Base-by-base conservation (phyloP, 2,888 invertebrate genomes). In the Gasteruption jaculator region DNA sequence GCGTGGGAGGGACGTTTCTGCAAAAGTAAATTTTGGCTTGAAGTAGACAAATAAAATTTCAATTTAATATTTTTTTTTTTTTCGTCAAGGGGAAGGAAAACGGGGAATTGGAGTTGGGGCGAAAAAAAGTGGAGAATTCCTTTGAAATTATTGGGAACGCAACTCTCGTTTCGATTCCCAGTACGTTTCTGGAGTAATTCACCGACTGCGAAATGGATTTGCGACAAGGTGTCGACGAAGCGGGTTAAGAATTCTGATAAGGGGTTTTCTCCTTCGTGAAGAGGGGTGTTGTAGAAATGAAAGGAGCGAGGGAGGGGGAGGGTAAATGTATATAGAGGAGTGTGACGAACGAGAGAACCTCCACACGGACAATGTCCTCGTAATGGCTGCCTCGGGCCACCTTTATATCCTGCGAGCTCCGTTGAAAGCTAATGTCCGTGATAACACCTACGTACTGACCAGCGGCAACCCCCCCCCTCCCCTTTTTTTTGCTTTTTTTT, bases 341-440 rank as follows among this genome's bases (percentile, higher is more conserved):
- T 40, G 45, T 31, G 43, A 43, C 32, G 43, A 34, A 45, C 48
- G 50, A 56, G 50, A 48, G 47, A 54, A 51, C 51, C 52, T 54
- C 53, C 24, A 45, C 48, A 49, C 63, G 67, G 64, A 68, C 68
- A 66, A 65, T 66, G 66, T 65, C 64, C 63, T 59, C 57, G 61
- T 69, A 69, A 68, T 66, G 65, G 65, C 58, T 57, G 61, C 63
- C 61, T 54, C 54, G 52, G 63, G 64, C 62, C 57, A 65, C 62
- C 66, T 65, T 65, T 64, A 65, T 66, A 63, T 60, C 60, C 57
- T 52, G 49, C 46, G 48, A 54, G 53, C 52, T 54, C 56, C 50
- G 56, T 60, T 63, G 61, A 63, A 63, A 65, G 64, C 65, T 68
- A 68, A 68, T 66, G 65, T 58, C 49, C 53, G 52, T 56, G 66